Base-by-base conservation (phyloP, 2,113 vertebrate genomes). In the Corvus hawaiiensis region DNA sequence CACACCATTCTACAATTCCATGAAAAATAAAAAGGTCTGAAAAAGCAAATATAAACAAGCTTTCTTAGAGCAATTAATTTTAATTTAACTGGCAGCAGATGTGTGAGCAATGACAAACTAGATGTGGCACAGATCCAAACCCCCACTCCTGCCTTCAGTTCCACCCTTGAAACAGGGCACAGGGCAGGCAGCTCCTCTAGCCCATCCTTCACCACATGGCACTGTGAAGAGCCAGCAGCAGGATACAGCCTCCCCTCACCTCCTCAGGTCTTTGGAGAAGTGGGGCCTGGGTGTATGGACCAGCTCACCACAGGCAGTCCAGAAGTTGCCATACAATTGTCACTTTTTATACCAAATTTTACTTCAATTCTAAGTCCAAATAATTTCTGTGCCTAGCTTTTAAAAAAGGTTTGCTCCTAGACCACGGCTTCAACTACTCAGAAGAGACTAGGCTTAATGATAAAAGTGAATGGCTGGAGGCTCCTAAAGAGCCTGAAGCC, bases 201-300 rank as follows among this genome's bases (percentile, higher is more conserved):
- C 16, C 39, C 22, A 28, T 19, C 44, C 39, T 30, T 61, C 0
- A 0, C 54, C 49, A 43, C 0, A 0, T 0, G 6, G 24, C 35
- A 62, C 7, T n/a, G n/a, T n/a, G 5, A 49, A 43, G 16, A 82
- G 15, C n/a, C 46, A 62, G n/a, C 24, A 46, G 48, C 17, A 78
- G 13, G 11, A 22, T 9, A 35, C 19, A 54, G 66, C n/a, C 37
- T n/a, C 19, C 13, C 17, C n/a, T 21, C 27, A 51, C 16, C 7
- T 48, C 22, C 46, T 41, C 10, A 32, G 10, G 3, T 20, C 48
- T 46, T 66, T 23, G 35, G 19, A 72, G 3, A 52, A 73, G n/a
- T 2, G 1, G 6, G 11, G 22, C 22, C 7, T 43, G 27, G 11
- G 3, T 27, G 3, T 20, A 15, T 1, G 0, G 24, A 48, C 6